Base-by-base conservation (phyloP, 2,113 vertebrate species). In the Trachemys scripta region DNA sequence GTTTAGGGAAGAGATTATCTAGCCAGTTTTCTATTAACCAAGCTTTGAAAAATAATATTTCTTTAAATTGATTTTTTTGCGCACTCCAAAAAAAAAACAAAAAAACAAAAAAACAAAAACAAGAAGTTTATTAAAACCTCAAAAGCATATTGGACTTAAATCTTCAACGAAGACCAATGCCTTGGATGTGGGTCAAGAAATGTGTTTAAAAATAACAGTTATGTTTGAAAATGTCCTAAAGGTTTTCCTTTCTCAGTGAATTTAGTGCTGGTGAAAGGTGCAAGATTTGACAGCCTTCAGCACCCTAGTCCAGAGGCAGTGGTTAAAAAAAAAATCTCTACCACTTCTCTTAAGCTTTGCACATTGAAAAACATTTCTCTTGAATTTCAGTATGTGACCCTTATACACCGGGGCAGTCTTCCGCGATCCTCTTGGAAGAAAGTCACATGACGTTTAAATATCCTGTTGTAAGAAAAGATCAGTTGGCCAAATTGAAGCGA, bases 261-360 rank as follows among this genome's bases (percentile, higher is more conserved):
- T 62, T 29, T 1, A 1, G 81, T 0, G 5, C 19, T 16, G 2
- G 10, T 2, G 17, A 10, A 38, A 85, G 13, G 56, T 3, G 0
- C 19, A 2, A 11, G 7, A 54, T 7, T 50, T 1, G 24, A 75
- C 25, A 0, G 1, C 22, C 49, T 80, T 9, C 1, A 54, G 84
- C 53, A 62, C 24, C 0, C 1, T 78, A 51, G 84, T 8, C 84
- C 65, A 19, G 49, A 24, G n/a, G 31, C 62, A 69, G 17, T n/a
- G 31, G 8, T n/a, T 17, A 5, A 51, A 51, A 51, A 51, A 51
- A 50, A 5, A 51, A 16, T 65, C 27, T 14, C 16, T 14, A 31
- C 49, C 31, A 22, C 35, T 56, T 31, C 83, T 57, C 62, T 50
- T 7, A 3, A 2, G 13, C 35, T 4, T 1, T 0, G 3, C 49